A percentile compares a stretch with the other conserved stretches of the same genome.
Evolutionary conservation across 2,888 invertebrate genomes (phyloP).

Genomic region (Monochamus alternatus): DNA sequence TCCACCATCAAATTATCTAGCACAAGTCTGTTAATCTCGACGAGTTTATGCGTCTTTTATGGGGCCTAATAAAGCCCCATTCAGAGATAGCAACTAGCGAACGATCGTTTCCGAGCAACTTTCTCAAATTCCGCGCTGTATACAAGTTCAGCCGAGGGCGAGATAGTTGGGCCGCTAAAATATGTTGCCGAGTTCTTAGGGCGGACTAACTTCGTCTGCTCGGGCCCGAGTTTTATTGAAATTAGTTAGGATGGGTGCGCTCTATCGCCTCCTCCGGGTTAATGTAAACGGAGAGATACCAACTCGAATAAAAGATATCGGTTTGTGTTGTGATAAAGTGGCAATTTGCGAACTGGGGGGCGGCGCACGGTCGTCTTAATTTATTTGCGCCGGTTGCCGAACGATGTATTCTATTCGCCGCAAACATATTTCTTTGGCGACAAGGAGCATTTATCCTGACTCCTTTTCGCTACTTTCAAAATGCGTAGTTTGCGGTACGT

Average conservation of each 20-base stretch:
- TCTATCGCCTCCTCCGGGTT: background rate
- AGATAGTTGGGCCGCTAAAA: slow-evolving; percentile 20
- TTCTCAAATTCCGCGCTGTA: slow-evolving; percentile 7
- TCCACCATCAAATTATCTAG: background rate
- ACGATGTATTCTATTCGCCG: background rate
- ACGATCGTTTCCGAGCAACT: slow-evolving; percentile 5
- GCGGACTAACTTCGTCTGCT: slow-evolving; percentile 17
- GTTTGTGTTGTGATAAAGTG: background rate
- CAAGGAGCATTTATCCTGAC: background rate
- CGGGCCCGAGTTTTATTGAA: slow-evolving; percentile 21
- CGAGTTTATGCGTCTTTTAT: background rate
- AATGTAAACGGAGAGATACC: background rate
- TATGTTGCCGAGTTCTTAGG: slow-evolving; percentile 25
- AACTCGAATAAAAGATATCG: background rate
- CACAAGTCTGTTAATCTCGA: background rate
- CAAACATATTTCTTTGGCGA: background rate
- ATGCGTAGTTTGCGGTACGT: background rate
- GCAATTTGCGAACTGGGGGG: background rate
- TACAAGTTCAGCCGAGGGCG: slow-evolving; percentile 4
- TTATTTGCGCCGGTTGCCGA: background rate
- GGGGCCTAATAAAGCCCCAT: background rate
- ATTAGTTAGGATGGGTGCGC: background rate
- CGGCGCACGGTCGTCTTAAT: background rate
- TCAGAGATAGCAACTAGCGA: slow-evolving; percentile 9
- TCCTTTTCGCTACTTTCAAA: background rate